Percentiles rank a stretch among this genome's conserved stretches.
Evolutionary conservation across 2,113 vertebrate genomes (phyloP).

Genomic region (Agapornis roseicollis): DNA sequence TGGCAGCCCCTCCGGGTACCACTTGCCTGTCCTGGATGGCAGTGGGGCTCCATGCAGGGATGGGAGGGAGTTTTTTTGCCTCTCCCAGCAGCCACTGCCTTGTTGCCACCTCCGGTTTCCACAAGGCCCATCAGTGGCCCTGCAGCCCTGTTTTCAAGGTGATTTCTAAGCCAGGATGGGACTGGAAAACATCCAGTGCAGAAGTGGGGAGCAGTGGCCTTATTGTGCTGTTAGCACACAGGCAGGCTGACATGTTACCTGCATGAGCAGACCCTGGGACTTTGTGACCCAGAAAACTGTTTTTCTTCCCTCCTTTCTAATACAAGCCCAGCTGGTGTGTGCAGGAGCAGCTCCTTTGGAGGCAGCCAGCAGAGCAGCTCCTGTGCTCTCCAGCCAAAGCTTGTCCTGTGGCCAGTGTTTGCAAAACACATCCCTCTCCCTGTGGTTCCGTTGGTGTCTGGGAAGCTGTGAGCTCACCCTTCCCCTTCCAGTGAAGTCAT

Average conservation of each 20-base stretch:
- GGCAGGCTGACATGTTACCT: neutral
- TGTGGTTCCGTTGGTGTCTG: neutral
- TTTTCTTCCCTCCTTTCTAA: neutral
- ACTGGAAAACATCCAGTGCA: neutral
- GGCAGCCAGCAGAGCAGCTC: neutral
- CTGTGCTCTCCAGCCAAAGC: neutral
- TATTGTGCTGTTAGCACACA: rapidly evolving
- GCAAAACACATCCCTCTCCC: neutral
- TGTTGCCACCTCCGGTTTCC: neutral
- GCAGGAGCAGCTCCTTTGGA: neutral
- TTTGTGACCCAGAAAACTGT: neutral
- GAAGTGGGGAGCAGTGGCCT: neutral
- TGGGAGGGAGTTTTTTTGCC: neutral
- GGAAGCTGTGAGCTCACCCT: neutral
- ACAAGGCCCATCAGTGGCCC: rapidly evolving
- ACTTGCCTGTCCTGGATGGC: neutral
- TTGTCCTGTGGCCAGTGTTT: neutral
- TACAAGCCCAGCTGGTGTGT: neutral
- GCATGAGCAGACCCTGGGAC: neutral
- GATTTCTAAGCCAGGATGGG: neutral
- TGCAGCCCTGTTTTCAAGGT: neutral
- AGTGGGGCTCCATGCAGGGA: neutral
- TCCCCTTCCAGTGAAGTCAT: neutral
- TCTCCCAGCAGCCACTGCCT: neutral
- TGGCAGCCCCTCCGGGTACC: neutral